Percentiles rank a stretch among this genome's conserved stretches.
phyloP scores from a whole-genome alignment of 2,797 vertebrate species.

The Tokudaia tokunoshimensis region DNA sequence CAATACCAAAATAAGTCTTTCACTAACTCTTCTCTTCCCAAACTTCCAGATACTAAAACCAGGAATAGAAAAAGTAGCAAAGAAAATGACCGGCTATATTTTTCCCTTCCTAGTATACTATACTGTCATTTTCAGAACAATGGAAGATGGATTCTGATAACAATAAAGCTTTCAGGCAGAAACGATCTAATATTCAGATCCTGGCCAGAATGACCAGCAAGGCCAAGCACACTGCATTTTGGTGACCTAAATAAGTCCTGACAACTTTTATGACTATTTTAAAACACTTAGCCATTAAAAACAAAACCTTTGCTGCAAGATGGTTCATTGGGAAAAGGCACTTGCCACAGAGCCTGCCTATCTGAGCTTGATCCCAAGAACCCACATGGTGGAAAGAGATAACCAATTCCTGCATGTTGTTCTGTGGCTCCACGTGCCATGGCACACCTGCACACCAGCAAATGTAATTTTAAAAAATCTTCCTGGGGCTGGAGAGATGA shows the following conservation, averaged over 20 bases:
- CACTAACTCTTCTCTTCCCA: constrained; percentile 33
- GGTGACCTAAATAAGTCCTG: neutral
- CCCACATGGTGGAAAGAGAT: neutral
- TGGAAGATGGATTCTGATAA: constrained; percentile 8
- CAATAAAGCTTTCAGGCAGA: neutral
- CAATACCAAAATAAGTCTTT: neutral
- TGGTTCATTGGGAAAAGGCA: neutral
- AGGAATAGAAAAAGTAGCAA: neutral
- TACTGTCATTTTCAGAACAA: constrained; percentile 1
- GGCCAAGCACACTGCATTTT: constrained; percentile 16
- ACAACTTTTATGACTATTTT: constrained; percentile 38
- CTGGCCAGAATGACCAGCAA: neutral
- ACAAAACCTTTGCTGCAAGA: neutral
- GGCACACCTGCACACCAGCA: neutral
- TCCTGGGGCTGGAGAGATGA: neutral
- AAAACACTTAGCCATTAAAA: constrained; percentile 17
- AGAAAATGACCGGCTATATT: neutral
- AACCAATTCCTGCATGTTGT: neutral
- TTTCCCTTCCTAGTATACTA: neutral
- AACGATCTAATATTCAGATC: constrained; percentile 1
- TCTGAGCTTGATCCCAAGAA: neutral
- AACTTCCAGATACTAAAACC: constrained; percentile 25
- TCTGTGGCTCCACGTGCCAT: neutral
- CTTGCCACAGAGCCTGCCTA: neutral
- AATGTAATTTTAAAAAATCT: neutral